Evolutionary conservation across 1,140 invertebrate genomes (phyloP).

Genomic region (Ceratosolen solmsi): DNA sequence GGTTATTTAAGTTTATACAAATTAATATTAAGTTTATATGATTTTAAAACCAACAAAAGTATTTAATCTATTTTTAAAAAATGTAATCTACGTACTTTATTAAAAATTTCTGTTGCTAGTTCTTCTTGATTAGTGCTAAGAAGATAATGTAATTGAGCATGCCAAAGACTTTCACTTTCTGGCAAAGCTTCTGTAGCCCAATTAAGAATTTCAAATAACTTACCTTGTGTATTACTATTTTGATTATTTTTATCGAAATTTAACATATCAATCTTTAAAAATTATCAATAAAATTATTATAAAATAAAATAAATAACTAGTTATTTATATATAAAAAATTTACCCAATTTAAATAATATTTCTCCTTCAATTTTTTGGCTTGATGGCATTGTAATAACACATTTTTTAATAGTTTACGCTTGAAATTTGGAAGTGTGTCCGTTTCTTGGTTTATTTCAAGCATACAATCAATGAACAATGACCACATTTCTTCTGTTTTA

Average conservation of each 20-base stretch:
- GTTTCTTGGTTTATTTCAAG: conserved; percentile 71
- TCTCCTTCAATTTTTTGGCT: conserved; percentile 70
- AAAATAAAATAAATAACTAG: conserved; percentile 22
- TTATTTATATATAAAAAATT: conserved; percentile 16
- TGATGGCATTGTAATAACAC: conserved; percentile 71
- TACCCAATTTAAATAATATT: conserved; percentile 75
- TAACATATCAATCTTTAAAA: conserved; percentile 65
- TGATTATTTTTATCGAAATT: conserved; percentile 57
- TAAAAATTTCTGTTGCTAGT: conserved; percentile 61
- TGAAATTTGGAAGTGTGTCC: conserved; percentile 68
- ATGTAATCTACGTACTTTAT: conserved; percentile 59
- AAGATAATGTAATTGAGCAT: conserved; percentile 67
- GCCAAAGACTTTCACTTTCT: conserved; percentile 72
- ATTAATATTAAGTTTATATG: not conserved
- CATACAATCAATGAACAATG: conserved; percentile 73
- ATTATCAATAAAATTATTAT: conserved; percentile 41
- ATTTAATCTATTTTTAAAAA: conserved; percentile 12
- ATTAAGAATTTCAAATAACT: conserved; percentile 67
- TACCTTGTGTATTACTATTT: conserved; percentile 58
- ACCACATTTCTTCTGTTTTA: conserved; percentile 75
- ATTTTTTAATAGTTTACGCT: conserved; percentile 71
- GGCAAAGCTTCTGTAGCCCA: conserved; percentile 70
- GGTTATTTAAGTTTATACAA: conserved; percentile 26
- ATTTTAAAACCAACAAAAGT: conserved; percentile 7
- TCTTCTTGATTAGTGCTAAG: conserved; percentile 63